Conservation (phyloP, 92 coral and sea anemone species). For the Porites evermanni region DNA sequence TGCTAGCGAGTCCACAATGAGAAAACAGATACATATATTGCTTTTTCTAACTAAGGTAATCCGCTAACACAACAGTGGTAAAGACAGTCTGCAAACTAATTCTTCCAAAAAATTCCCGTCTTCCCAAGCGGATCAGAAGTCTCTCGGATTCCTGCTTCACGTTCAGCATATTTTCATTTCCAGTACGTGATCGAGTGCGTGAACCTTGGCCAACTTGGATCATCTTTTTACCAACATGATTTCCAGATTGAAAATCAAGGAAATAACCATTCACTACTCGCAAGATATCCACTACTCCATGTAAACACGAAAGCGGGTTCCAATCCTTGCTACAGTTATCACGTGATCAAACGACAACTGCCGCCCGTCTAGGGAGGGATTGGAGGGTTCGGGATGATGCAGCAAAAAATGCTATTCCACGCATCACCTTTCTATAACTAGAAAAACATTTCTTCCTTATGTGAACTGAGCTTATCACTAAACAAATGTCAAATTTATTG, state of each 20-base stretch:
- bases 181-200: background rate
- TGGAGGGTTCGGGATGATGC: background rate
- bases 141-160: background rate
- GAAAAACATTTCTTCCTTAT: too few species aligned
- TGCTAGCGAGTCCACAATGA: background rate
- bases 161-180: conserved; percentile 28
- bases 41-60: background rate
- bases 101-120: background rate
- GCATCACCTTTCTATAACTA: too few species aligned
- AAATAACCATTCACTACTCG: background rate
- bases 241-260: background rate
- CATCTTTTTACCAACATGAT: background rate
- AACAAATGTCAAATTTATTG: too few species aligned
- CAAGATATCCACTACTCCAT: background rate
- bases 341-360: background rate
- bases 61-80: background rate
- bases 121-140: background rate
- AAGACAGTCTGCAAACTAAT: conserved; percentile 2
- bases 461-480: too few species aligned
- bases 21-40: too few species aligned
- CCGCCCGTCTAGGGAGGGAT: background rate
- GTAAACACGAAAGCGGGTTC: conserved; percentile 17
- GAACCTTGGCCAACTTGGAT: background rate
- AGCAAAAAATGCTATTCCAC: background rate
- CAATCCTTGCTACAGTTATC: background rate